Evolutionary conservation across 2,888 invertebrate genomes (phyloP).

Genomic region (Tiphia femorata): DNA sequence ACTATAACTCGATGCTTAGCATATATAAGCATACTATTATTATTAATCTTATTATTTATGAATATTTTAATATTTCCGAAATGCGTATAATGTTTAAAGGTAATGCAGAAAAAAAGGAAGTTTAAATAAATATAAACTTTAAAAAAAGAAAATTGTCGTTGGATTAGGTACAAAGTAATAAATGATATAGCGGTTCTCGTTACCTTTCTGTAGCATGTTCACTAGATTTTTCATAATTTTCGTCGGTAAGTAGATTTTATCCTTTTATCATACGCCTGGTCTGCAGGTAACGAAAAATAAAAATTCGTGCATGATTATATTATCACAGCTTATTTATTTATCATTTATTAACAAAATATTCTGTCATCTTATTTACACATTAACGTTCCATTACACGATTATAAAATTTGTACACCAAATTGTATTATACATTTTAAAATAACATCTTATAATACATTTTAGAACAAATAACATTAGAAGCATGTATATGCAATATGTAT

Average conservation of each 20-base stretch:
- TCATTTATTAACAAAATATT: constrained; percentile 62
- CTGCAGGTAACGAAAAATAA: background rate
- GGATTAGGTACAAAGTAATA: background rate
- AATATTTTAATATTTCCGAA: constrained; percentile 62
- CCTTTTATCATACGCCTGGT: background rate
- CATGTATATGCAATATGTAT: background rate
- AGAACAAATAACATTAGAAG: background rate
- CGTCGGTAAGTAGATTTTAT: background rate
- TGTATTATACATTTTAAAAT: constrained; percentile 20
- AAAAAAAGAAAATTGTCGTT: constrained; percentile 9
- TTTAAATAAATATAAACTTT: constrained; percentile 46
- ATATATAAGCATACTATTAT: constrained; percentile 57
- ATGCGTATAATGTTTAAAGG: constrained; percentile 54
- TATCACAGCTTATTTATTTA: constrained; percentile 52
- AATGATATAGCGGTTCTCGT: background rate
- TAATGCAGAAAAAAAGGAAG: constrained; percentile 43
- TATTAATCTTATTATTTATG: constrained; percentile 66
- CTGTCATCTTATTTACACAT: constrained; percentile 54
- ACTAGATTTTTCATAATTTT: background rate
- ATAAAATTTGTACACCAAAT: constrained; percentile 41
- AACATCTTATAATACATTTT: background rate
- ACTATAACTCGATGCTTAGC: constrained; percentile 62
- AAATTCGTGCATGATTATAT: constrained; percentile 19
- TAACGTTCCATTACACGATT: constrained; percentile 29
- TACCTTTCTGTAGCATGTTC: too few relatives aligned